Percentiles rank a stretch among this genome's conserved stretches.
These are phyloP conservation scores for Pseudoips prasinana DNA, from an alignment of 2,888 invertebrate genomes.

Conservation along the genomic window DNA sequence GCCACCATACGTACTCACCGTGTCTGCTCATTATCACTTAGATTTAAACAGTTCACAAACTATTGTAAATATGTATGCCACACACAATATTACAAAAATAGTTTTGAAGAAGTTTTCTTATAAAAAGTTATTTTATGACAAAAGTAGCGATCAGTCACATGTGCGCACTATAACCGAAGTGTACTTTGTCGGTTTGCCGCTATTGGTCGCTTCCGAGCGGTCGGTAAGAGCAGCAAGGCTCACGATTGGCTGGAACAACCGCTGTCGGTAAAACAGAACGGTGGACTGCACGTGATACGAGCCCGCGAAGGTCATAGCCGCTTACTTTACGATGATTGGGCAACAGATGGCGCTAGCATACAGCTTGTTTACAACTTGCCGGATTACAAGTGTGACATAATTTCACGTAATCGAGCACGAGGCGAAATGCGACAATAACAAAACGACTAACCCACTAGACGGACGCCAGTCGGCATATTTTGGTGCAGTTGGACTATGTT, in stretches of 20 bases:
- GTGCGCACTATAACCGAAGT: constrained; percentile 58
- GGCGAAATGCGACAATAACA: constrained; percentile 30
- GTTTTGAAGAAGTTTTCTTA: constrained; percentile 21
- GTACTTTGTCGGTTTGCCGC: constrained; percentile 37
- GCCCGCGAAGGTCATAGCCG: constrained; percentile 33
- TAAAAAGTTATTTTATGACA: constrained; percentile 23
- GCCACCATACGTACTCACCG: constrained; percentile 51
- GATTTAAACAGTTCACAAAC: constrained; percentile 17
- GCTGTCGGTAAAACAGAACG: constrained; percentile 48
- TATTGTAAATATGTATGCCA: constrained; percentile 8
- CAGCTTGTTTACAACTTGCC: constrained; percentile 53
- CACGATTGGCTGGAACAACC: constrained; percentile 43
- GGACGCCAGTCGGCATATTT: constrained; percentile 10
- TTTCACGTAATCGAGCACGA: constrained; percentile 47
- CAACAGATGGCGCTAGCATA: constrained; percentile 52
- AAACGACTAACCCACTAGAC: constrained; percentile 18
- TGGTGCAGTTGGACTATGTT: too few species aligned
- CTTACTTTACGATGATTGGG: constrained; percentile 4
- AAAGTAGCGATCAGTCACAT: constrained; percentile 60
- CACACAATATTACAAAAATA: constrained; percentile 18
- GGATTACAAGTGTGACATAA: constrained; percentile 57
- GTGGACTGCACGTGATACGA: constrained; percentile 55
- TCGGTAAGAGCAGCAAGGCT: constrained; percentile 39
- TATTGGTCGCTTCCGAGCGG: constrained; percentile 49
- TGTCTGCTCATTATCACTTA: constrained; percentile 54